Percentiles rank a stretch among this genome's conserved stretches.
phyloP scores from a whole-genome alignment of 2,888 invertebrate genomes.

The Odiellus spinosus region DNA sequence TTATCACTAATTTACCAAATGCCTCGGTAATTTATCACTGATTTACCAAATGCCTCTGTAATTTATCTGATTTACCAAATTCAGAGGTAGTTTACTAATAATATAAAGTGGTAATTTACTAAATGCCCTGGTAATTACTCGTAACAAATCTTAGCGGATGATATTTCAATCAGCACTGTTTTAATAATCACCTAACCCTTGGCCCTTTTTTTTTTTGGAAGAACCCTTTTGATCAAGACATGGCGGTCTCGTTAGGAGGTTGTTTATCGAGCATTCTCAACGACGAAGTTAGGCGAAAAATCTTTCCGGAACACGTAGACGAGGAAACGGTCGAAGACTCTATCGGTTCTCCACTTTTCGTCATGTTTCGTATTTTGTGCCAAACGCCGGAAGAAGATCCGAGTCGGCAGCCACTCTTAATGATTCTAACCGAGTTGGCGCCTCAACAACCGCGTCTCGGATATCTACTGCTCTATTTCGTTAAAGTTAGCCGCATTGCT shows the following conservation, averaged over 20 bases:
- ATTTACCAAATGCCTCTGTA: no score
- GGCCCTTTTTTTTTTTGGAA: no score
- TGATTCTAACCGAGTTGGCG: constrained; percentile 64
- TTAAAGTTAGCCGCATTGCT: constrained; percentile 49
- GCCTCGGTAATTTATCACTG: no score
- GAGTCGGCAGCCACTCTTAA: constrained; percentile 56
- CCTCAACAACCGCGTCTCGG: constrained; percentile 53
- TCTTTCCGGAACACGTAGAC: constrained; percentile 36
- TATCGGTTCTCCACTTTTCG: constrained; percentile 65
- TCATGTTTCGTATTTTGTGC: constrained; percentile 62
- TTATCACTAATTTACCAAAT: no score
- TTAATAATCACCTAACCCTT: no score
- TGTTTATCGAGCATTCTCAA: constrained; percentile 42
- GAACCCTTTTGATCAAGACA: constrained; percentile 43
- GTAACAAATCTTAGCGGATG: no score
- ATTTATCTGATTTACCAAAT: no score
- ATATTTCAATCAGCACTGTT: no score
- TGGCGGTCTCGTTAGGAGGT: constrained; percentile 39
- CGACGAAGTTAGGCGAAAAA: constrained; percentile 34
- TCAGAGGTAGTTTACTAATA: no score
- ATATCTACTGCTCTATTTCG: constrained; percentile 71
- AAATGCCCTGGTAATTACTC: no score
- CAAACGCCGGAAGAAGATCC: constrained; percentile 54
- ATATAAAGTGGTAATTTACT: no score
- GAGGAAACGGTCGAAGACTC: constrained; percentile 50